These are phyloP conservation scores for Leuciscus waleckii DNA, from an alignment of 2,797 vertebrate species.

Conservation along the genomic window DNA sequence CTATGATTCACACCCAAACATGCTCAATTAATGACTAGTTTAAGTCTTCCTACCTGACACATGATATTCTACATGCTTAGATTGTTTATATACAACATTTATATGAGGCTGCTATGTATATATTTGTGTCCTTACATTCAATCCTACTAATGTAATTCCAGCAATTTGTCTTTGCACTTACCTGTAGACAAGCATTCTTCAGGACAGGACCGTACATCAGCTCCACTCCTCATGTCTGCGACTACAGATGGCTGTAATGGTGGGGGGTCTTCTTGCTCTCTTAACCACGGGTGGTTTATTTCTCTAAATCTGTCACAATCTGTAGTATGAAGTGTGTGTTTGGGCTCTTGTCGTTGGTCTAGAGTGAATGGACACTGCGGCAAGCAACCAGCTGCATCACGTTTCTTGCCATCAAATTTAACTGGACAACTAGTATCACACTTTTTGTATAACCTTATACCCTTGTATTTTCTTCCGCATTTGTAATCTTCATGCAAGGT, in stretches of 20 bases:
- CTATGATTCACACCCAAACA: neutral
- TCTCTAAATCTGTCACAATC: conserved; percentile 59
- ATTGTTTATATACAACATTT: neutral
- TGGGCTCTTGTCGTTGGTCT: conserved; percentile 21
- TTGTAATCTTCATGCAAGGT: conserved; percentile 27
- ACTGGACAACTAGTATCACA: neutral
- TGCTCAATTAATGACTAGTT: neutral
- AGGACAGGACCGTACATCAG: conserved; percentile 69
- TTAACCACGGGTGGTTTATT: conserved; percentile 18
- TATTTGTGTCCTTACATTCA: neutral
- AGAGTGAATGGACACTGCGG: neutral
- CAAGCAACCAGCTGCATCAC: conserved; percentile 26
- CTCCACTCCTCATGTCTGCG: conserved; percentile 69
- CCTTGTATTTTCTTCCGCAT: conserved; percentile 38
- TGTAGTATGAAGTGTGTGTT: conserved; percentile 51
- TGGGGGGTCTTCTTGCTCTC: conserved; percentile 52
- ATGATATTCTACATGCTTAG: neutral
- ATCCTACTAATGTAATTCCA: neutral
- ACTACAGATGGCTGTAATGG: conserved; percentile 57
- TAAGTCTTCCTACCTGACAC: neutral
- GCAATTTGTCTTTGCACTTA: conserved; percentile 45
- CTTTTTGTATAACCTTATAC: conserved; percentile 35
- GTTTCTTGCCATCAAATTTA: conserved; percentile 2
- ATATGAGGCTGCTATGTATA: neutral
- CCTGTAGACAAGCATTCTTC: conserved; percentile 30